phyloP scores from a whole-genome alignment of 1,140 invertebrate genomes.

The Dendrolimus punctatus region DNA sequence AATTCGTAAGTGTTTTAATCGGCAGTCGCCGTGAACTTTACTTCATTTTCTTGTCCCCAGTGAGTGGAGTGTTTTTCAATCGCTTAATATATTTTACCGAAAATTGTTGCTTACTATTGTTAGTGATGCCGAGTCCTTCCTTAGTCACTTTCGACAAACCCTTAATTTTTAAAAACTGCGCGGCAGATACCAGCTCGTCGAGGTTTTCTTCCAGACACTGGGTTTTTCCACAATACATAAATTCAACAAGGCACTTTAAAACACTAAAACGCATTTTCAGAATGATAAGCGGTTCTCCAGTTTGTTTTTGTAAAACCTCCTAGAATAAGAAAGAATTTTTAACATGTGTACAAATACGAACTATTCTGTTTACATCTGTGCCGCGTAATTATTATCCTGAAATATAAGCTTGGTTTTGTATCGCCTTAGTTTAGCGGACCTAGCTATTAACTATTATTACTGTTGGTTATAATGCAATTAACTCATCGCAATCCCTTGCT shows the following conservation, averaged over 20 bases:
- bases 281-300: conserved; percentile 58
- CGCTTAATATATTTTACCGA: not conserved
- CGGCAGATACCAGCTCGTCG: conserved; percentile 58
- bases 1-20: no score
- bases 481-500: no score
- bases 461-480: no score
- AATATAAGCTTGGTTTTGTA: no score
- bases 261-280: conserved; percentile 63
- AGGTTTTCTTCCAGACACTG: conserved; percentile 62
- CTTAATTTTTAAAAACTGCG: conserved; percentile 62
- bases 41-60: no score
- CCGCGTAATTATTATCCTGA: no score
- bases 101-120: conserved; percentile 37
- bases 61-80: not conserved
- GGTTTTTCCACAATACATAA: conserved; percentile 66
- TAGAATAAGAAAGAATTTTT: conserved; percentile 19
- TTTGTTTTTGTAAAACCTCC: conserved; percentile 60
- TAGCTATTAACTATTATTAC: no score
- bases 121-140: conserved; percentile 60
- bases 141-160: conserved; percentile 63
- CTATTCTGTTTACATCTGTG: no score
- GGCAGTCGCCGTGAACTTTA: no score
- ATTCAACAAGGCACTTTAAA: conserved; percentile 58
- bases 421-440: no score
- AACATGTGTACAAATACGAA: not conserved